phyloP scores from a whole-genome alignment of 2,888 invertebrate species.

The Thera obeliscata region DNA sequence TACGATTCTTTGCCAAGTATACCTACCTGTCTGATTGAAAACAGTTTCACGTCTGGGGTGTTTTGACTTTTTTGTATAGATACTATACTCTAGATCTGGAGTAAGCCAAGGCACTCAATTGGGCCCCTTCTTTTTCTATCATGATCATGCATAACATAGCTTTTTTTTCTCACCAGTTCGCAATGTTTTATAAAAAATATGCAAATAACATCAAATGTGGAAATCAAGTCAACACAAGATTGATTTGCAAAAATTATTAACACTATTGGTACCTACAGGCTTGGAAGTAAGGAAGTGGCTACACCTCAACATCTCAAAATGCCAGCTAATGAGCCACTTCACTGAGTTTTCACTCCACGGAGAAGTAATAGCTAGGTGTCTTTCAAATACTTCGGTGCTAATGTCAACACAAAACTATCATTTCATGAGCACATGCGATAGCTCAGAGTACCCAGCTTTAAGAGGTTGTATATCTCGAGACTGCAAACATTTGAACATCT shows the following conservation, averaged over 20 bases:
- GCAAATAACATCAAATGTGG: neutral
- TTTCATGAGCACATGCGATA: neutral
- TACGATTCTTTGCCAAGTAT: neutral
- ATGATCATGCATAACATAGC: neutral
- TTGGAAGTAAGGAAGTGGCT: neutral
- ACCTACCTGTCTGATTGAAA: neutral
- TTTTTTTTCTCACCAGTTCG: neutral
- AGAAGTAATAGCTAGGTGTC: neutral
- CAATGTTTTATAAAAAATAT: neutral
- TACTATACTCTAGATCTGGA: neutral
- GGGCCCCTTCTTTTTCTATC: neutral
- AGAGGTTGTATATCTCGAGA: neutral
- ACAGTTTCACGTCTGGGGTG: neutral
- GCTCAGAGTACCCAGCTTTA: neutral
- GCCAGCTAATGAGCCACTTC: neutral
- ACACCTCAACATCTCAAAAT: slow-evolving; percentile 1
- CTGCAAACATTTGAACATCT: too few species aligned
- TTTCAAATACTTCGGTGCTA: neutral
- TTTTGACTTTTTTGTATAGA: neutral
- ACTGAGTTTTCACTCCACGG: neutral
- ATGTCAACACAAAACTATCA: neutral
- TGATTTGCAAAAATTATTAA: neutral
- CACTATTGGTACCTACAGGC: neutral
- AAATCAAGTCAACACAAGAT: neutral
- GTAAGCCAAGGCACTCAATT: neutral